Conservation (phyloP, 2,888 invertebrate genomes). For the Aelia acuminata region DNA sequence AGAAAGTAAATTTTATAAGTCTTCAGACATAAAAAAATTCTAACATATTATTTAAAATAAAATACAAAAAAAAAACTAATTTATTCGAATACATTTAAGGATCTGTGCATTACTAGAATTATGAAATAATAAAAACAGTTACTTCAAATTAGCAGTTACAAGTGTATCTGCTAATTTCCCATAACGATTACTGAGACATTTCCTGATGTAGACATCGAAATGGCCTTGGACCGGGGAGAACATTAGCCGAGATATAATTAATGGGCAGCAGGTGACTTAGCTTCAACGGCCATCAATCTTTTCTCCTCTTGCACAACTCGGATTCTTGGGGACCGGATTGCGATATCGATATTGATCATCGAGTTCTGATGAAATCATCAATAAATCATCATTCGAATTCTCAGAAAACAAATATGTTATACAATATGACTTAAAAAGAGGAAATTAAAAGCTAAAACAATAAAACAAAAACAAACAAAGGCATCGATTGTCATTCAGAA, state of each 20-base stretch:
- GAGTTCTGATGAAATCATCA: constrained; percentile 1
- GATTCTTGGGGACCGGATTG: background rate
- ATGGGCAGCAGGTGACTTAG: background rate
- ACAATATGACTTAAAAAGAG: too few relatives aligned
- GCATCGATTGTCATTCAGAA: too few relatives aligned
- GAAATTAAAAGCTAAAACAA: too few relatives aligned
- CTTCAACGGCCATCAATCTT: background rate
- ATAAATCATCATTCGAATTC: background rate
- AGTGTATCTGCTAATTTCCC: background rate
- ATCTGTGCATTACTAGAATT: too few relatives aligned
- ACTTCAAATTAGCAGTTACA: too few relatives aligned
- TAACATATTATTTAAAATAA: too few relatives aligned
- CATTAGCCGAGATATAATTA: background rate
- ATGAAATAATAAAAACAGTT: too few relatives aligned
- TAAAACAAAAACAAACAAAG: too few relatives aligned
- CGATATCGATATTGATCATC: background rate
- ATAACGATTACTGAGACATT: background rate
- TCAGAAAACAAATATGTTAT: background rate
- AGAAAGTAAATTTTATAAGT: too few relatives aligned
- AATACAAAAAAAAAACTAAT: too few relatives aligned
- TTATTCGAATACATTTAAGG: too few relatives aligned
- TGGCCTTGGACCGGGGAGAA: background rate
- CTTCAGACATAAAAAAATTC: too few relatives aligned
- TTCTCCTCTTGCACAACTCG: background rate
- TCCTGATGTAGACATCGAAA: background rate